Evolutionary conservation across 2,113 vertebrate species (phyloP).

Genomic region (Hyla sarda): DNA sequence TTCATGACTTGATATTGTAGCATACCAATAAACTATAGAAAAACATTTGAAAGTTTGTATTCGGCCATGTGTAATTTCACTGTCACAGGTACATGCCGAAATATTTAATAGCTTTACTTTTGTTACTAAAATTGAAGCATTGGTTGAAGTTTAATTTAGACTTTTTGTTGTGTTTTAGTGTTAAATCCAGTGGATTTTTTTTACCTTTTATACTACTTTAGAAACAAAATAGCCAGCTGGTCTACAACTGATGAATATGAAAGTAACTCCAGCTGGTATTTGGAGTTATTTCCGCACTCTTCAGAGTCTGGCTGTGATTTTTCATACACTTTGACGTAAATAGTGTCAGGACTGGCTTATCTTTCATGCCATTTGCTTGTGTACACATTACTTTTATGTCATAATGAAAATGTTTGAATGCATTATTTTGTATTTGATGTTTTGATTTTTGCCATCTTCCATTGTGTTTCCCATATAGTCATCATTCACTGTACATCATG

Average conservation of each 20-base stretch:
- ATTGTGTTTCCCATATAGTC: constrained; percentile 72
- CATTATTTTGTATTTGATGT: neutral
- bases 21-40: neutral
- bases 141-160: neutral
- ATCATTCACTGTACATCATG: constrained; percentile 76
- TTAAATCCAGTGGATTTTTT: constrained; percentile 23
- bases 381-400: constrained; percentile 15
- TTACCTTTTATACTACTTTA: constrained; percentile 27
- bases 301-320: neutral
- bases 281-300: constrained; percentile 5
- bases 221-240: neutral
- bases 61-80: neutral
- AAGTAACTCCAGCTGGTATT: constrained; percentile 26
- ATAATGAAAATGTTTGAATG: neutral
- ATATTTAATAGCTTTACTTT: neutral
- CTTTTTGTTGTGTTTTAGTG: neutral
- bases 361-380: constrained; percentile 25
- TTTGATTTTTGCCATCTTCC: constrained; percentile 51
- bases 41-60: neutral
- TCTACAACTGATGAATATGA: neutral
- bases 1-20: neutral
- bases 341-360: neutral
- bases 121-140: neutral
- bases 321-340: neutral
- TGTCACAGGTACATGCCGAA: neutral